Conservation (phyloP, 2,888 invertebrate species). For the Tetragonula carbonaria region DNA sequence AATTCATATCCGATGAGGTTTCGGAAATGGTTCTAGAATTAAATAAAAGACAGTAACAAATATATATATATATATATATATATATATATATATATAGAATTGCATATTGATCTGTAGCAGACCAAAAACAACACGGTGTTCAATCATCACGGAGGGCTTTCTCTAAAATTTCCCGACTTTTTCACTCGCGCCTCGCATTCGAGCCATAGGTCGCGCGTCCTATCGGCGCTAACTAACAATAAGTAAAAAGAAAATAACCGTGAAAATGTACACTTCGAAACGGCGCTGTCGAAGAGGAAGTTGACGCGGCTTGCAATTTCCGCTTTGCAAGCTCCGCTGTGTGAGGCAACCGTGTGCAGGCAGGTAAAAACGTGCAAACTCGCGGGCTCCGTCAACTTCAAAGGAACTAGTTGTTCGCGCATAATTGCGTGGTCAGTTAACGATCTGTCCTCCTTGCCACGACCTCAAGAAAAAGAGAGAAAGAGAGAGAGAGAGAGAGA, state of each 20-base stretch:
- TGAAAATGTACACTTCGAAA: not conserved
- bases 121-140: not conserved
- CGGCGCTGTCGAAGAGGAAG: not conserved
- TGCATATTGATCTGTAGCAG: too few species aligned
- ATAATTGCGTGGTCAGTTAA: conserved; percentile 65
- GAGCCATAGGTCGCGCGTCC: not conserved
- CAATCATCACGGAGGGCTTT: not conserved
- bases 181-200: not conserved
- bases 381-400: conserved; percentile 21
- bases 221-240: not conserved
- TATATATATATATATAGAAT: too few species aligned
- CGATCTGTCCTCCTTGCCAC: conserved; percentile 61
- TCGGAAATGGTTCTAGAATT: too few species aligned
- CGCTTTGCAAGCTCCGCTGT: conserved; percentile 6
- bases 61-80: too few species aligned
- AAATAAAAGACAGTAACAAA: too few species aligned
- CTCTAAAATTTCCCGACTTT: not conserved
- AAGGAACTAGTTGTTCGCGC: conserved; percentile 47
- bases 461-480: conserved; percentile 46
- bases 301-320: conserved; percentile 29
- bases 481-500: not conserved
- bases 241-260: not conserved
- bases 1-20: not conserved
- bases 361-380: conserved; percentile 14
- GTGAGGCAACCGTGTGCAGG: not conserved